These are phyloP conservation scores for Pelochelys cantorii DNA, from an alignment of 2,797 vertebrate genomes.

Conservation along the genomic window DNA sequence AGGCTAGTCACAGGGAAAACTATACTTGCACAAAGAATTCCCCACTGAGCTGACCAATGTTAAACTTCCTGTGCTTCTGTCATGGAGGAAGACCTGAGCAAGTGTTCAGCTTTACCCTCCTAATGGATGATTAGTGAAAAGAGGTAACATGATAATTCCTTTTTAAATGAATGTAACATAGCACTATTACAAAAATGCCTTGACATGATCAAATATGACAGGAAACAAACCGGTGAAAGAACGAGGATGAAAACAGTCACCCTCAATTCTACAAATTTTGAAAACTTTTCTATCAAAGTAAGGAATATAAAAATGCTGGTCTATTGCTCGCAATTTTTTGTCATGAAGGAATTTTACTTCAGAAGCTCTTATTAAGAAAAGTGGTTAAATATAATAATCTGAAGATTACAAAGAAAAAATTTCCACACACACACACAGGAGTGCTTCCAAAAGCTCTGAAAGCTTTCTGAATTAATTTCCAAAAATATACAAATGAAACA, in stretches of 20 bases:
- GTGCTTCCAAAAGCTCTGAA: neutral
- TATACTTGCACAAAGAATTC: slow-evolving; percentile 27
- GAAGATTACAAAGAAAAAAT: neutral
- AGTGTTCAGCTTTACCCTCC: neutral
- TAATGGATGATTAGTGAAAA: neutral
- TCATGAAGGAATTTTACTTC: neutral
- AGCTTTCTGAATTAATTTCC: neutral
- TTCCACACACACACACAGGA: neutral
- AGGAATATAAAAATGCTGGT: neutral
- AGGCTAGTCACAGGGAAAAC: slow-evolving; percentile 39
- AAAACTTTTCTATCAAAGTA: neutral
- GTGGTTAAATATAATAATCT: accelerated
- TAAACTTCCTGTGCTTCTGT: accelerated
- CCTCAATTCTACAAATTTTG: accelerated
- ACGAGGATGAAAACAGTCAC: neutral
- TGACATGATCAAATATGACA: neutral
- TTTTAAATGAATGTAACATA: neutral
- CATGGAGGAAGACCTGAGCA: neutral
- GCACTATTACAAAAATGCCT: neutral
- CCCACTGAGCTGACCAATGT: neutral
- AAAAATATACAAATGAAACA: slow-evolving; percentile 1
- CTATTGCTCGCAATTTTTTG: neutral
- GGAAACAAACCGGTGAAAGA: accelerated
- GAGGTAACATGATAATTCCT: neutral
- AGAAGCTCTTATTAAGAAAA: neutral